Evolutionary conservation across 2,113 vertebrate genomes (phyloP).

Genomic region (Catharus bicknelli): DNA sequence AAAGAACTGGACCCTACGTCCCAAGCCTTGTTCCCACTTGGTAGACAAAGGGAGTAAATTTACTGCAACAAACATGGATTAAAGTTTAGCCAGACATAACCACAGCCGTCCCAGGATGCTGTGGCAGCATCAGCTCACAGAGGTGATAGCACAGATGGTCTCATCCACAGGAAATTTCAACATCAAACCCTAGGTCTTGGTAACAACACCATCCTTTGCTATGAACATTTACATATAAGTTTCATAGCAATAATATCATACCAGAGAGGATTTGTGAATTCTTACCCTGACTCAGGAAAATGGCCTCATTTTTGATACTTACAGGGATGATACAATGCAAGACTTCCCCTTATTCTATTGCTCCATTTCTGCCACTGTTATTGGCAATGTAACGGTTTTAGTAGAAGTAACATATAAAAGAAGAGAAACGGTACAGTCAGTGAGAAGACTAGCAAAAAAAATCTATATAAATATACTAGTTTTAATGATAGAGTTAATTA

Average conservation of each 20-base stretch:
- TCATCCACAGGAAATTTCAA: neutral
- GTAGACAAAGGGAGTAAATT: neutral
- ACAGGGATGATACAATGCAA: neutral
- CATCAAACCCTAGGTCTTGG: neutral
- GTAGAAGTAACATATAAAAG: neutral
- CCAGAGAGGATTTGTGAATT: neutral
- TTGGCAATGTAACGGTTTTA: slow-evolving; percentile 8
- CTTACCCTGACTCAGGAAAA: neutral
- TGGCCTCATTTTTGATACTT: neutral
- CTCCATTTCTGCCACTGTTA: neutral
- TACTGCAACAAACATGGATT: neutral
- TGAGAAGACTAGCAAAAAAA: neutral
- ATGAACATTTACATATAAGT: neutral
- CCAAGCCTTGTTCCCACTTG: neutral
- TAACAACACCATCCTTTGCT: neutral
- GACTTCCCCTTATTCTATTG: neutral
- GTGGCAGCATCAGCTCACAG: neutral
- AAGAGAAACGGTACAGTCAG: neutral
- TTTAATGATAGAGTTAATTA: slow-evolving; percentile 40
- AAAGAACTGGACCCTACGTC: neutral
- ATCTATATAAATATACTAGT: neutral
- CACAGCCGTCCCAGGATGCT: neutral
- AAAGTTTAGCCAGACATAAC: neutral
- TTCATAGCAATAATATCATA: neutral
- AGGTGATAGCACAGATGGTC: neutral